Evolutionary conservation across 2,888 invertebrate species (phyloP).

Genomic region (Piscicola geometra): DNA sequence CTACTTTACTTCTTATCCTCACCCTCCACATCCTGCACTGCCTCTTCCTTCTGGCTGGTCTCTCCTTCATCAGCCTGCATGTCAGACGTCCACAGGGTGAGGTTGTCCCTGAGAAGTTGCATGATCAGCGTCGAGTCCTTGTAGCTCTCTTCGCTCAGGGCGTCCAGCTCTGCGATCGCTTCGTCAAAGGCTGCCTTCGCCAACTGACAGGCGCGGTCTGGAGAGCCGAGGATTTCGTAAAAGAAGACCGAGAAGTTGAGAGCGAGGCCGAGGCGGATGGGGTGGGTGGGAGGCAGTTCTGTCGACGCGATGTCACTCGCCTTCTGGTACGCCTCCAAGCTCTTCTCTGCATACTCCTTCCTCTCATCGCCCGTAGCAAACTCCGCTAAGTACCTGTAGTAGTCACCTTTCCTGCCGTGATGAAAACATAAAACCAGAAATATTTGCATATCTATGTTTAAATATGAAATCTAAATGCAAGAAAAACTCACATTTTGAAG

Average conservation of each 20-base stretch:
- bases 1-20: conserved; percentile 33
- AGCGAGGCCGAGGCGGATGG: conserved; percentile 47
- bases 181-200: conserved; percentile 94
- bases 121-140: conserved; percentile 95
- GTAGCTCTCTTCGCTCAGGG: conserved; percentile 95
- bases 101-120: conserved; percentile 97
- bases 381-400: conserved; percentile 29
- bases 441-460: too few relatives aligned
- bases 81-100: conserved; percentile 98
- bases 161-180: conserved; percentile 96
- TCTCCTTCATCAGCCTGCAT: conserved; percentile 43
- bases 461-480: too few relatives aligned
- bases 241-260: conserved; percentile 95
- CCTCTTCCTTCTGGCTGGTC: conserved; percentile 31
- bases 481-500: conserved; percentile 87
- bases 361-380: conserved; percentile 29
- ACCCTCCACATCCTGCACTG: conserved; percentile 34
- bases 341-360: conserved; percentile 27
- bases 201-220: conserved; percentile 92
- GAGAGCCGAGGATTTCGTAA: conserved; percentile 96
- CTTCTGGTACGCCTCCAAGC: conserved; percentile 28
- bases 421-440: neutral
- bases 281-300: conserved; percentile 44
- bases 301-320: conserved; percentile 28
- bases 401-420: conserved; percentile 28